Evolutionary conservation across 2,888 invertebrate genomes (phyloP).

Genomic region (Celastrina argiolus): DNA sequence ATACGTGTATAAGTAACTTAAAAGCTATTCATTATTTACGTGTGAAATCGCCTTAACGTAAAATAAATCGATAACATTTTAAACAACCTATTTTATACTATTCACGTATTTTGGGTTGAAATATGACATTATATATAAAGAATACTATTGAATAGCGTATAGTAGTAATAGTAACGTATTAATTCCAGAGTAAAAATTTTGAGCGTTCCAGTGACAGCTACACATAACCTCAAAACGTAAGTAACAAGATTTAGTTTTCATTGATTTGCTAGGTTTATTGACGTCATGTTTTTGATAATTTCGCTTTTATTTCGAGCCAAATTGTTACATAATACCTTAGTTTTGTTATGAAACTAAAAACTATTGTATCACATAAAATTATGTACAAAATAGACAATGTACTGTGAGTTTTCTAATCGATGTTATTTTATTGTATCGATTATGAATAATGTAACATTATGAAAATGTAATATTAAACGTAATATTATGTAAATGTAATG

Average conservation of each 20-base stretch:
- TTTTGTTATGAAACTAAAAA: constrained; percentile 42
- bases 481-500: neutral
- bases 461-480: neutral
- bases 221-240: neutral
- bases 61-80: neutral
- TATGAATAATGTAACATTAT: neutral
- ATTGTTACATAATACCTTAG: constrained; percentile 68
- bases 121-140: neutral
- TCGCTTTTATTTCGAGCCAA: constrained; percentile 28
- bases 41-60: neutral
- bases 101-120: neutral
- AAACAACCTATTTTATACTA: neutral
- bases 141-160: neutral
- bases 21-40: neutral
- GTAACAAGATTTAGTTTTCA: constrained; percentile 5
- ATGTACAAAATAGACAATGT: neutral
- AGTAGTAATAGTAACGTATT: no score
- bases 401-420: neutral
- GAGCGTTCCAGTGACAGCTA: neutral
- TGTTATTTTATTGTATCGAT: neutral
- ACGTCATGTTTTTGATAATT: neutral
- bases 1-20: neutral
- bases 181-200: neutral
- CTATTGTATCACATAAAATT: neutral
- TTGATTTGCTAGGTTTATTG: constrained; percentile 5